Evolutionary conservation across 2,888 invertebrate genomes (phyloP).

Genomic region (Drepana falcataria): DNA sequence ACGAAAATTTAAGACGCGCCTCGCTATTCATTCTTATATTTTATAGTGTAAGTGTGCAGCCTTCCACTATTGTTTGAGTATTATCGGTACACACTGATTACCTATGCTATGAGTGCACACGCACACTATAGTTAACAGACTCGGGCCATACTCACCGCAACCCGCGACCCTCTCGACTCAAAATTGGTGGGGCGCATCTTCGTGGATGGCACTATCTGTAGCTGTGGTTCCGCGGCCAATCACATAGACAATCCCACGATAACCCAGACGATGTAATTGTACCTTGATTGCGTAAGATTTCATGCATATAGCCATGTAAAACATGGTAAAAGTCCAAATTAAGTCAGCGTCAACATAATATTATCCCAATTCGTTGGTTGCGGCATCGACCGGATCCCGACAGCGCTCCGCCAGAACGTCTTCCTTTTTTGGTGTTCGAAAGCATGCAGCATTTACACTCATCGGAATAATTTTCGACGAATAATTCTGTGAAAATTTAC

Average conservation of each 20-base stretch:
- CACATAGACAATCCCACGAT: not conserved
- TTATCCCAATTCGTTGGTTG: not conserved
- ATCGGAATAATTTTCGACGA: slow-evolving; percentile 26
- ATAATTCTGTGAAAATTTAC: slow-evolving; percentile 38
- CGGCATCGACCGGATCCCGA: slow-evolving; percentile 7
- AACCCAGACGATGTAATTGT: not conserved
- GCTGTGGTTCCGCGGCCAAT: not conserved
- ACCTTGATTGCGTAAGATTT: not conserved
- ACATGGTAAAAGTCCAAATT: too few relatives aligned
- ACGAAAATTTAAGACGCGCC: too few relatives aligned
- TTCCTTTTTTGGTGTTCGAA: slow-evolving; percentile 42
- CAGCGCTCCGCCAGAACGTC: slow-evolving; percentile 30
- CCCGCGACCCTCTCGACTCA: too few relatives aligned
- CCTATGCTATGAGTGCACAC: too few relatives aligned
- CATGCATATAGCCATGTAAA: not conserved
- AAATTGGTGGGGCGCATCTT: too few relatives aligned
- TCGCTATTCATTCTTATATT: too few relatives aligned
- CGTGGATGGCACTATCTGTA: too few relatives aligned
- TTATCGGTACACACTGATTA: too few relatives aligned
- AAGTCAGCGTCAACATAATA: not conserved
- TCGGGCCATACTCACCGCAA: too few relatives aligned
- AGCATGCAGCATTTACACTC: slow-evolving; percentile 26
- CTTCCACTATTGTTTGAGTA: too few relatives aligned
- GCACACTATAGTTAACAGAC: too few relatives aligned
- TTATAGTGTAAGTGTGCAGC: too few relatives aligned